Percentiles rank a stretch among this genome's conserved stretches.
Conservation (phyloP, 2,888 invertebrate genomes). For the Adelphocoris suturalis region DNA sequence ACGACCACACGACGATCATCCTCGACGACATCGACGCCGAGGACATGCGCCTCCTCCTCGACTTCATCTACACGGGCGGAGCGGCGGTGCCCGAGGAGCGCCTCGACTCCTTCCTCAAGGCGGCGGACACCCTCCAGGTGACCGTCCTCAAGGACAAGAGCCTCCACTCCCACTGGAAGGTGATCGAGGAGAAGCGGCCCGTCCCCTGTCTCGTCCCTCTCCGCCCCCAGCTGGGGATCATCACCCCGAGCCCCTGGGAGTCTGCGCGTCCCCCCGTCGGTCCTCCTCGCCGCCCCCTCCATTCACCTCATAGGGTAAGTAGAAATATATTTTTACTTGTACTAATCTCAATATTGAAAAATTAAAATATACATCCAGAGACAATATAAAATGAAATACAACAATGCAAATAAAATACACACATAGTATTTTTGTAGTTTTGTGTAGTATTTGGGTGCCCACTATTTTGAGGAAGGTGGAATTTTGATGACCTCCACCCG, state of each 20-base stretch:
- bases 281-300: conserved; percentile 65
- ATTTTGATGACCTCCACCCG: too few relatives aligned
- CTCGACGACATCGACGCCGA: conserved; percentile 84
- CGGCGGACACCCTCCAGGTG: conserved; percentile 78
- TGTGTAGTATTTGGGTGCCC: too few relatives aligned
- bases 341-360: neutral
- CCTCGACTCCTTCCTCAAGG: conserved; percentile 82
- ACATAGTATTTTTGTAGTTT: too few relatives aligned
- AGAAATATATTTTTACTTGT: neutral
- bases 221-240: conserved; percentile 74
- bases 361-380: neutral
- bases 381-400: too few relatives aligned
- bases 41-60: conserved; percentile 83
- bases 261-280: conserved; percentile 68
- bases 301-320: conserved; percentile 69
- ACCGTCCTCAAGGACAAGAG: conserved; percentile 74
- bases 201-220: conserved; percentile 69
- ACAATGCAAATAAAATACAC: too few relatives aligned
- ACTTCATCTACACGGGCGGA: conserved; percentile 86
- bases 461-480: too few relatives aligned
- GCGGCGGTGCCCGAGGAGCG: conserved; percentile 82
- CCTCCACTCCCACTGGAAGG: conserved; percentile 73
- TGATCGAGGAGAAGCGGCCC: conserved; percentile 64
- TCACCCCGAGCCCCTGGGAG: conserved; percentile 76
- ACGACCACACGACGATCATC: conserved; percentile 83